Percentiles rank a stretch among this genome's conserved stretches.
phyloP scores from a whole-genome alignment of 2,113 vertebrate species.

The Telmatochromis brachygnathus region DNA sequence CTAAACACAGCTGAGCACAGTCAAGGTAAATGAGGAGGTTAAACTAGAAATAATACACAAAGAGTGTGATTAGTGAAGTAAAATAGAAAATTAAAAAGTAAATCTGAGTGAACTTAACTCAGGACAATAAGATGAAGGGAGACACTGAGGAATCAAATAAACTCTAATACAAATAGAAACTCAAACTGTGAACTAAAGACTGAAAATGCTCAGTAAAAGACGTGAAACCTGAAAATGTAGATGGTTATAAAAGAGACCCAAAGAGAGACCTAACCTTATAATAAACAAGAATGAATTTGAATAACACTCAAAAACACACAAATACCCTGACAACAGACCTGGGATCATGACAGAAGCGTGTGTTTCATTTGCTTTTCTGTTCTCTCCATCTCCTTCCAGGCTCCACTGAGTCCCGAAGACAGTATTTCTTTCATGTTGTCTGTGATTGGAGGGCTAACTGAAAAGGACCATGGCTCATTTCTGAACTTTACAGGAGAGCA shows the following conservation, averaged over 20 bases:
- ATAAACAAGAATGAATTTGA: not conserved
- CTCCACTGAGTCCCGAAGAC: slow-evolving; percentile 56
- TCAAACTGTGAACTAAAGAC: not conserved
- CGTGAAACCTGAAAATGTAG: not conserved
- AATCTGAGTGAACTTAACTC: not conserved
- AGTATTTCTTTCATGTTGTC: slow-evolving; percentile 52
- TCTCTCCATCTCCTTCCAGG: slow-evolving; percentile 12
- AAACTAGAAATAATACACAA: not conserved
- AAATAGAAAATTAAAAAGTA: not conserved
- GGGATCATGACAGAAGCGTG: not conserved
- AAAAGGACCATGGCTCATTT: slow-evolving; percentile 65
- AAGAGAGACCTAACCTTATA: not conserved
- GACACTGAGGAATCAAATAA: not conserved
- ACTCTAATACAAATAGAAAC: not conserved
- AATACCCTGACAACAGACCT: fast-evolving
- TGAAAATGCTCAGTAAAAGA: not conserved
- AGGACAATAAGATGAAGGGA: not conserved
- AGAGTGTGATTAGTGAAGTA: not conserved
- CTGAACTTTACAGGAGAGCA: slow-evolving; percentile 55
- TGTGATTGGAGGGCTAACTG: slow-evolving; percentile 59
- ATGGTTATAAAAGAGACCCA: not conserved
- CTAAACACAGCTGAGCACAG: not conserved
- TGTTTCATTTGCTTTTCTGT: not conserved
- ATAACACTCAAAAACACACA: fast-evolving
- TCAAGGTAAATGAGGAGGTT: not conserved